A percentile compares a stretch with the other conserved stretches of the same genome.
Conservation (phyloP, 2,113 vertebrate species). For the Rhabdornis inornatus region DNA sequence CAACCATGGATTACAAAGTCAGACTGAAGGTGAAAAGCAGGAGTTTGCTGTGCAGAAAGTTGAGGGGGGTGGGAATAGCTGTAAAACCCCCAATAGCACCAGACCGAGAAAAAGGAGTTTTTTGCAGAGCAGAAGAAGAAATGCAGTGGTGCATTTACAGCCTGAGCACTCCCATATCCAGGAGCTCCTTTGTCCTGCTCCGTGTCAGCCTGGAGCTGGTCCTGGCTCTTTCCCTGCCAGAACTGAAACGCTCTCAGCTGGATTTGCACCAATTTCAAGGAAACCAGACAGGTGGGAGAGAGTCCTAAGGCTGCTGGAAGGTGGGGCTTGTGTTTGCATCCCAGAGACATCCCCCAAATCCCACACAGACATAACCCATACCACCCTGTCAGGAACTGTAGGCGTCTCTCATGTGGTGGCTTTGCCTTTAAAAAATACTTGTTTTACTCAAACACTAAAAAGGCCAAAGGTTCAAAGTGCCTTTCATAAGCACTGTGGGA, state of each 20-base stretch:
- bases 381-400: rapidly evolving
- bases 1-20: slow-evolving; percentile 22
- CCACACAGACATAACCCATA: background rate
- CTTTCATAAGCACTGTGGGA: background rate
- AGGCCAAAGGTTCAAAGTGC: background rate
- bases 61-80: background rate
- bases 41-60: background rate
- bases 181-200: background rate
- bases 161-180: rapidly evolving
- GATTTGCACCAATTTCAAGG: background rate
- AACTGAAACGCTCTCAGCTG: background rate
- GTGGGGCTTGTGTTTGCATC: background rate
- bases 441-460: background rate
- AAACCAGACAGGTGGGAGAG: background rate
- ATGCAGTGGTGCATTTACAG: background rate
- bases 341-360: background rate
- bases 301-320: background rate
- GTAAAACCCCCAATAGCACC: background rate
- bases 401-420: background rate
- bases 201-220: too few species aligned
- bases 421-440: background rate
- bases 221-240: too few species aligned
- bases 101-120: background rate
- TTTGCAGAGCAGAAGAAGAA: background rate
- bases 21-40: slow-evolving; percentile 32